Conservation (phyloP, 2,797 vertebrate species). For the Danio albolineatus region DNA sequence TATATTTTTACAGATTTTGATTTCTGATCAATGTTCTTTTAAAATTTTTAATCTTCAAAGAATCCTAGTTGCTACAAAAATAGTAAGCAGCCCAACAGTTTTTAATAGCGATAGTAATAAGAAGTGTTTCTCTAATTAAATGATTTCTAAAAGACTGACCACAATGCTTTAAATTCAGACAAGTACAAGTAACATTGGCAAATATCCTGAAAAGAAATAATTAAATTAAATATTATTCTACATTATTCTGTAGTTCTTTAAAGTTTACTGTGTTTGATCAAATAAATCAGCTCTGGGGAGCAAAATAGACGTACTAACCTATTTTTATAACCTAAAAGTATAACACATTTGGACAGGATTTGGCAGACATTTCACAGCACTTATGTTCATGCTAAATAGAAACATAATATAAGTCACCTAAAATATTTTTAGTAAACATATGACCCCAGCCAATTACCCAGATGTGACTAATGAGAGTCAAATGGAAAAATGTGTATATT, state of each 20-base stretch:
- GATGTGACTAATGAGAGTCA: conserved; percentile 17
- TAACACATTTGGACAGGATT: background rate
- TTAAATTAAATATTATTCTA: background rate
- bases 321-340: too few relatives aligned
- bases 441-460: conserved; percentile 7
- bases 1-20: too few relatives aligned
- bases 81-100: background rate
- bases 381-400: background rate
- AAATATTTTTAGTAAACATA: conserved; percentile 21
- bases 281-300: background rate
- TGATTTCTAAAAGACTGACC: background rate
- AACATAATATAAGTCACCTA: background rate
- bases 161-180: background rate
- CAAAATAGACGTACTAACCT: background rate
- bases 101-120: background rate
- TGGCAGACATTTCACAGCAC: background rate
- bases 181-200: too few relatives aligned
- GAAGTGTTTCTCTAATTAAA: background rate
- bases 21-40: too few relatives aligned
- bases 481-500: conserved; percentile 23
- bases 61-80: background rate
- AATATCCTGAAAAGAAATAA: background rate
- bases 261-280: background rate
- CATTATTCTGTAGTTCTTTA: background rate
- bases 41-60: background rate